These are phyloP conservation scores for Bhutanitis thaidina DNA, from an alignment of 2,888 invertebrate genomes.

Conservation along the genomic window DNA sequence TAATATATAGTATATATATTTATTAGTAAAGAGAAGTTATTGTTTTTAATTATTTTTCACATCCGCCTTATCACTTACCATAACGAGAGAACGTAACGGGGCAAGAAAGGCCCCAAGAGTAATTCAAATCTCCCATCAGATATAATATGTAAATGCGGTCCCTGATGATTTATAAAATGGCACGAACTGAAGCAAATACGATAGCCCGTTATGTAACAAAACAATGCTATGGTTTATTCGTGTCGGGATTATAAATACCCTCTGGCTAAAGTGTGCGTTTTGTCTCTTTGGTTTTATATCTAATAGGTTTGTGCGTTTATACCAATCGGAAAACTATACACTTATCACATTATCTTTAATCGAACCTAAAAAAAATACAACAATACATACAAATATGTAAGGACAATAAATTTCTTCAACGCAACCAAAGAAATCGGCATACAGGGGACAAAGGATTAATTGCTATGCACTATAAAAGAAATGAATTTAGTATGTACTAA, in stretches of 20 bases:
- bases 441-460: too few species aligned
- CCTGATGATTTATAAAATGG: constrained; percentile 36
- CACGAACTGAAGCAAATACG: constrained; percentile 23
- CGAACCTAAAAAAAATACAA: too few species aligned
- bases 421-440: too few species aligned
- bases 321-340: too few species aligned
- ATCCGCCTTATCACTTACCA: constrained; percentile 14
- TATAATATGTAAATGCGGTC: constrained; percentile 29
- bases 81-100: constrained; percentile 20
- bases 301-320: background rate
- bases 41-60: constrained; percentile 7
- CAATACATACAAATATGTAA: too few species aligned
- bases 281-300: background rate
- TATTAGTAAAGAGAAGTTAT: background rate
- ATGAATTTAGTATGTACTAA: too few species aligned
- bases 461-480: too few species aligned
- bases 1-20: too few species aligned
- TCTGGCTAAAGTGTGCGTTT: constrained; percentile 13
- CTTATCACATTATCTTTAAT: too few species aligned
- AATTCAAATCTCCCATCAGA: constrained; percentile 31
- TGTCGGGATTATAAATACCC: constrained; percentile 24
- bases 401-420: too few species aligned
- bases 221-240: constrained; percentile 35
- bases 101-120: constrained; percentile 4
- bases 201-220: constrained; percentile 34